Evolutionary conservation across 2,797 vertebrate species (phyloP).

Genomic region (Sebastolobus altivelis): DNA sequence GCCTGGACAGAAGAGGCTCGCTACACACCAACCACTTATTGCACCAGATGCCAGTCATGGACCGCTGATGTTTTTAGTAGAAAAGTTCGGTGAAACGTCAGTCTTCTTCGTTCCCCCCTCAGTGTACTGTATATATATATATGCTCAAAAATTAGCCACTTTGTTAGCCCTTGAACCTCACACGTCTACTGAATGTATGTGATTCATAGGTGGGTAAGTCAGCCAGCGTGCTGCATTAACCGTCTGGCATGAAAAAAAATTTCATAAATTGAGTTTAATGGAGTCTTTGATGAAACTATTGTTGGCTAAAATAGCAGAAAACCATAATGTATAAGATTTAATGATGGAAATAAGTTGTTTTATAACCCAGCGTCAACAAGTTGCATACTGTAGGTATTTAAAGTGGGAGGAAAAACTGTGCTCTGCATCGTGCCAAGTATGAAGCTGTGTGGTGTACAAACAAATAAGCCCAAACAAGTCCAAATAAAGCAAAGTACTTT

Average conservation of each 20-base stretch:
- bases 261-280: slow-evolving; percentile 21
- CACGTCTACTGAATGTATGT: slow-evolving; percentile 54
- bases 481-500: slow-evolving; percentile 86
- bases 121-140: slow-evolving; percentile 47
- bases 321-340: slow-evolving; percentile 58
- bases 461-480: slow-evolving; percentile 84
- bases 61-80: slow-evolving; percentile 71
- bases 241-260: slow-evolving; percentile 38
- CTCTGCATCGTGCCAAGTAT: slow-evolving; percentile 75
- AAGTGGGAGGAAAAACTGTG: slow-evolving; percentile 72
- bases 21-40: slow-evolving; percentile 71
- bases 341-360: slow-evolving; percentile 69
- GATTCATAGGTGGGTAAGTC: slow-evolving; percentile 53
- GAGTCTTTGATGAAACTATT: slow-evolving; percentile 55
- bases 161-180: slow-evolving; percentile 69
- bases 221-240: slow-evolving; percentile 35
- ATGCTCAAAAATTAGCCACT: slow-evolving; percentile 71
- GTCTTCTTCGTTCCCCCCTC: slow-evolving; percentile 59
- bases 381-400: slow-evolving; percentile 72
- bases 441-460: slow-evolving; percentile 83
- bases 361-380: slow-evolving; percentile 62
- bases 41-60: slow-evolving; percentile 78
- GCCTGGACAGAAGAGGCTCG: slow-evolving; percentile 67
- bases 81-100: slow-evolving; percentile 77
- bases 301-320: slow-evolving; percentile 58